A percentile compares a stretch with the other conserved stretches of the same genome.
Evolutionary conservation across 2,113 vertebrate species (phyloP).

Genomic region (Phylloscopus trochilus): DNA sequence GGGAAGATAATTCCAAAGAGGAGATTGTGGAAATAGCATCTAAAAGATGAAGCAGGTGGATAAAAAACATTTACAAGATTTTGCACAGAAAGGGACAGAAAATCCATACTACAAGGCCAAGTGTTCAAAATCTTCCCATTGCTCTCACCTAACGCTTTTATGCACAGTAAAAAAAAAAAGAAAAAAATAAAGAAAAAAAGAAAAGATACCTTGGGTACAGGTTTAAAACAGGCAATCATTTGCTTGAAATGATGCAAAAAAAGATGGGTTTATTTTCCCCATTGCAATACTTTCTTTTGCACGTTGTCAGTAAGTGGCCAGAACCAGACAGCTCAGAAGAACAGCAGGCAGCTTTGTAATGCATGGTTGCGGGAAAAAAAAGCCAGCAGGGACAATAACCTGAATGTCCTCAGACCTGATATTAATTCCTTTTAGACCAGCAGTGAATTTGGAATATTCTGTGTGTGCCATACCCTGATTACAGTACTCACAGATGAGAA

Average conservation of each 20-base stretch:
- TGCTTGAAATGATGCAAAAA: not conserved
- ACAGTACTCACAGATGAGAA: not conserved
- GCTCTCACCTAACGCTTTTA: not conserved
- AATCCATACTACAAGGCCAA: not conserved
- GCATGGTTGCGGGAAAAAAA: not conserved
- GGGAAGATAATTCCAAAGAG: not conserved
- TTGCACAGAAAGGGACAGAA: not conserved
- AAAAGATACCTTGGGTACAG: not conserved
- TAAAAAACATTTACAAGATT: not conserved
- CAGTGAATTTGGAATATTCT: not conserved
- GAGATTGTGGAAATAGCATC: not conserved
- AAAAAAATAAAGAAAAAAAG: no score
- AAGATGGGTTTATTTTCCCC: not conserved
- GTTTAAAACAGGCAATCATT: not conserved
- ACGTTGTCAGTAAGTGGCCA: not conserved
- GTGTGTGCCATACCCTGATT: not conserved
- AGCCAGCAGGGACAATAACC: not conserved
- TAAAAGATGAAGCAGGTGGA: not conserved
- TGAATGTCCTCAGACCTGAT: not conserved
- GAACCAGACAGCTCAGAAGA: not conserved
- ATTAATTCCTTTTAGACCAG: not conserved
- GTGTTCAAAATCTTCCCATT: not conserved
- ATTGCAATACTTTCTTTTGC: not conserved
- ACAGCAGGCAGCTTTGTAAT: not conserved
- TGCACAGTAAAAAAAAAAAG: not conserved